Base-by-base conservation (phyloP, 92 coral and sea anemone genomes). In the Isaurus tuberculatus region DNA sequence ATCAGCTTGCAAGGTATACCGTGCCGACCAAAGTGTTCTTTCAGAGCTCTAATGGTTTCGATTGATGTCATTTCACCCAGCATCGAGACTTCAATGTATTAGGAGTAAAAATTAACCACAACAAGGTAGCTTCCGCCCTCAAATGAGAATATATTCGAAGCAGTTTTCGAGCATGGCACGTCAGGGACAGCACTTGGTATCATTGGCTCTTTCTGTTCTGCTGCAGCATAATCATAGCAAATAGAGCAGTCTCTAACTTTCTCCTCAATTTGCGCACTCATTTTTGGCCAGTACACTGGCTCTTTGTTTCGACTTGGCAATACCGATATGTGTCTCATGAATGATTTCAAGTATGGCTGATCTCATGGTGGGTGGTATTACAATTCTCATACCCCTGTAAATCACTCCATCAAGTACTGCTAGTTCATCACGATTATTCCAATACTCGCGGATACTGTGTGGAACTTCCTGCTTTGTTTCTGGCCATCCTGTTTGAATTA, bases 271-370 rank as follows among this genome's bases (percentile, higher is more conserved):
- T 84, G 79, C 9, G 75, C 72, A 40, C 89, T 88, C 91, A 88
- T 88, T 10, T 85, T 89, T 6, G 87, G 89, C 89, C 91, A 89
- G 79, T 85, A 88, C 17, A 91, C 89, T 83, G 11, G 89, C 92
- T 58, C 86, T 70, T 15, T 89, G 89, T 79, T 86, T 86, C 23
- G 80, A 87, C 85, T 92, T 92, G 2, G 79, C 84, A 0, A 84
- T 84, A 72, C 93, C 91, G 0, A 53, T 67, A 75, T n/a, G n/a
- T n/a, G n/a, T n/a, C n/a, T n/a, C n/a, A n/a, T n/a, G n/a, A 74
- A 89, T 51, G 9, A 86, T 11, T 30, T 73, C n/a, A 11, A 80
- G 83, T 90, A 84, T 87, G 28, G 81, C 85, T 78, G 81, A 49
- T 51, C 83, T 86, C 91, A 90, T 87, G 31, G 81, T 55, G 34